Percentiles rank a stretch among this genome's conserved stretches.
These are phyloP conservation scores for Barbus barbus DNA, from an alignment of 2,113 vertebrate species.

Conservation along the genomic window DNA sequence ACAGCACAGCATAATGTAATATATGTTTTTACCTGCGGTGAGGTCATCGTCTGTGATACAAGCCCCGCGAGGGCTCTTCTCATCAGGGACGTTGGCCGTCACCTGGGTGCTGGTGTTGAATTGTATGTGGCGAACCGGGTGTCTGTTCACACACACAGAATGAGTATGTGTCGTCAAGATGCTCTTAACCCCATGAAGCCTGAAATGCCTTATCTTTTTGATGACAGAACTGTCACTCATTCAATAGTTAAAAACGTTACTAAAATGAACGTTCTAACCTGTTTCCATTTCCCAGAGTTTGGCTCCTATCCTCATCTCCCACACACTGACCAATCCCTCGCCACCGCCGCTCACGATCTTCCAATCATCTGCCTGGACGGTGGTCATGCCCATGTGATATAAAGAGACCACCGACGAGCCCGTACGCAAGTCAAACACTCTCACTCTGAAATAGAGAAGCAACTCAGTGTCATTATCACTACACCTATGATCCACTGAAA, in stretches of 20 bases:
- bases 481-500: background rate
- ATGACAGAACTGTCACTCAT: too few relatives aligned
- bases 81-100: conserved; percentile 90
- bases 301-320: conserved; percentile 89
- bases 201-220: too few relatives aligned
- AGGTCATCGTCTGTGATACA: conserved; percentile 87
- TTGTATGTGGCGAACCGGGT: conserved; percentile 84
- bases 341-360: conserved; percentile 90
- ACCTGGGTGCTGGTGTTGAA: conserved; percentile 86
- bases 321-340: conserved; percentile 90
- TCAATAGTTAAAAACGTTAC: too few relatives aligned
- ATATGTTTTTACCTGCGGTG: conserved; percentile 80
- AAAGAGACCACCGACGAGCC: conserved; percentile 75
- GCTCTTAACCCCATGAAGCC: background rate
- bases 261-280: conserved; percentile 71
- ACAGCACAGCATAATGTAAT: background rate
- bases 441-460: conserved; percentile 73
- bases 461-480: conserved; percentile 43
- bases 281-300: conserved; percentile 97
- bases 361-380: conserved; percentile 91
- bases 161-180: background rate
- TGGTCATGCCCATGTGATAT: conserved; percentile 85
- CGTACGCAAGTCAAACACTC: conserved; percentile 83
- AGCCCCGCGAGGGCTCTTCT: conserved; percentile 81
- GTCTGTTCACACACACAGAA: conserved; percentile 71